A percentile compares a stretch with the other conserved stretches of the same genome.
Conservation (phyloP, 2,888 invertebrate species). For the Eupithecia inturbata region DNA sequence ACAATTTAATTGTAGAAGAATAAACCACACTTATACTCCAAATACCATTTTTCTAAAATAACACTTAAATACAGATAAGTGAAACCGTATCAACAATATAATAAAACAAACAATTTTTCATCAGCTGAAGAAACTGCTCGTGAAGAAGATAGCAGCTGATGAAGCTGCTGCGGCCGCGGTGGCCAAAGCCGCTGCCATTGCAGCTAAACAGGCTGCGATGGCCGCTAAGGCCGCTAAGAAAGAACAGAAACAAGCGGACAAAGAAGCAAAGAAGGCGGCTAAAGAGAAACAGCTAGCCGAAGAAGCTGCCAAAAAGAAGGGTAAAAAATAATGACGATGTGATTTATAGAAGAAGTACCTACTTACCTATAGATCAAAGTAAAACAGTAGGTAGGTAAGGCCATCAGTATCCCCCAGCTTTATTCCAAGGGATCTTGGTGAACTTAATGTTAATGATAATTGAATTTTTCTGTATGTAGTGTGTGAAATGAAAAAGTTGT, state of each 20-base stretch:
- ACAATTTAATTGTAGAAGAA: too few relatives aligned
- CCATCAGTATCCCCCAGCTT: not conserved
- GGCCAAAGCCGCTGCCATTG: not conserved
- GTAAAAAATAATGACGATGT: not conserved
- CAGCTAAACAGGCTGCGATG: not conserved
- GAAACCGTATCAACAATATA: not conserved
- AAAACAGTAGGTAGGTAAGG: not conserved
- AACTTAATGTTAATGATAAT: not conserved
- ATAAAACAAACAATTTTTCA: not conserved
- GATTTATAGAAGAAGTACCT: too few relatives aligned
- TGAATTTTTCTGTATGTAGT: not conserved
- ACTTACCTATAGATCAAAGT: not conserved
- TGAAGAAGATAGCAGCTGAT: slow-evolving; percentile 26
- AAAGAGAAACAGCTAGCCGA: not conserved
- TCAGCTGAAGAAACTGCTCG: slow-evolving; percentile 31
- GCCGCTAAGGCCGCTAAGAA: slow-evolving; percentile 17
- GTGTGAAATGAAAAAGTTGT: not conserved
- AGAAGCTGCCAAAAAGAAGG: not conserved
- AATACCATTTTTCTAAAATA: too few relatives aligned
- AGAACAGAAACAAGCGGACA: slow-evolving; percentile 19
- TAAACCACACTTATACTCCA: too few relatives aligned
- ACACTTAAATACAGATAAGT: too few relatives aligned
- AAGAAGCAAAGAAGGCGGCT: not conserved
- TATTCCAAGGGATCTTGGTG: not conserved
- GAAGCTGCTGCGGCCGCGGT: slow-evolving; percentile 3